Evolutionary conservation across 2,888 invertebrate species (phyloP).

Genomic region (Agrotis clavis): DNA sequence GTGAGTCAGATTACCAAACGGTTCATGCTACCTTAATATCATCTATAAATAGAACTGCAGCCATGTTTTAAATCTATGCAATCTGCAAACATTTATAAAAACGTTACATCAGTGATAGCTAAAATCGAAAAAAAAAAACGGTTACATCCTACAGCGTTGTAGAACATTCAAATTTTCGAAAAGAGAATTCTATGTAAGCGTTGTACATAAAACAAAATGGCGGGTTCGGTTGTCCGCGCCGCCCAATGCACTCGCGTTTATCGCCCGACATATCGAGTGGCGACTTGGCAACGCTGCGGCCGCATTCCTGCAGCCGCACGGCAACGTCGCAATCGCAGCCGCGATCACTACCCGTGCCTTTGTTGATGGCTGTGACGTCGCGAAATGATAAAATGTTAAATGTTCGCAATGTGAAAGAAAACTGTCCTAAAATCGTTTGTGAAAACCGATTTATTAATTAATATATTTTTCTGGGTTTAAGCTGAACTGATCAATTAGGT

Average conservation of each 20-base stretch:
- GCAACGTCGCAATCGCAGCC: slow-evolving; percentile 86
- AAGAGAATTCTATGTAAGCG: slow-evolving; percentile 66
- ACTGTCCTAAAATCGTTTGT: slow-evolving; percentile 60
- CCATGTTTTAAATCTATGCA: slow-evolving; percentile 19
- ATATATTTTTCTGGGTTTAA: too few relatives aligned
- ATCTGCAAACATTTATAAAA: slow-evolving; percentile 43
- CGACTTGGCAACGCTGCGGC: slow-evolving; percentile 85
- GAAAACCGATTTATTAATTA: slow-evolving; percentile 31
- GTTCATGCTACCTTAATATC: slow-evolving; percentile 74
- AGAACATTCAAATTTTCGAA: slow-evolving; percentile 50
- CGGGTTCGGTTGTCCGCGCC: slow-evolving; percentile 80
- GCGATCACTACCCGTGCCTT: slow-evolving; percentile 79
- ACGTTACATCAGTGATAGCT: slow-evolving; percentile 28
- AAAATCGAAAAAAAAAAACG: slow-evolving; percentile 20
- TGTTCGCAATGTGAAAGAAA: slow-evolving; percentile 82
- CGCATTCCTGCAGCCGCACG: slow-evolving; percentile 85
- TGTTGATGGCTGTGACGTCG: slow-evolving; percentile 82
- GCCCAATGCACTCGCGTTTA: slow-evolving; percentile 88
- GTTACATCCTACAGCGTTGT: slow-evolving; percentile 29
- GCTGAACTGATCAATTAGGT: neutral
- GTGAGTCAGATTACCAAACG: slow-evolving; percentile 75
- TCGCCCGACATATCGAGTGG: slow-evolving; percentile 78
- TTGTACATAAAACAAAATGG: slow-evolving; percentile 82
- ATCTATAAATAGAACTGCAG: slow-evolving; percentile 75
- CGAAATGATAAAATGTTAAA: slow-evolving; percentile 80